A percentile compares a stretch with the other conserved stretches of the same genome.
Evolutionary conservation across 2,797 vertebrate genomes (phyloP).

Genomic region (Pogonophryne albipinna): DNA sequence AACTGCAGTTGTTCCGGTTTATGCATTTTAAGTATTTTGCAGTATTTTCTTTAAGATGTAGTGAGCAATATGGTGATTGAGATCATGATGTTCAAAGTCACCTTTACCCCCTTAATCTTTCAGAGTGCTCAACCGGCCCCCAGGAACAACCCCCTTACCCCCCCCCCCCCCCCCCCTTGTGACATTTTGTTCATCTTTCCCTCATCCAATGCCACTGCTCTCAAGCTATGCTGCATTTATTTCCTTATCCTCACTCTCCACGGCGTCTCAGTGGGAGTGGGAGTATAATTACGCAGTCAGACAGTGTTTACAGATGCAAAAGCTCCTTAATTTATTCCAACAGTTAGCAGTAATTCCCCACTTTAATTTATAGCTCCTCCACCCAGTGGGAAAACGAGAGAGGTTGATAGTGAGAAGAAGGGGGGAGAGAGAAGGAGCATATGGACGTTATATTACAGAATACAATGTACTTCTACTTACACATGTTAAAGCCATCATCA

Average conservation of each 20-base stretch:
- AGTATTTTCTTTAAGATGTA: conserved; percentile 27
- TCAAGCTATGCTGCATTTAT: conserved; percentile 52
- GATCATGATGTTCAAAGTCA: conserved; percentile 65
- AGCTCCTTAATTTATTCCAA: conserved; percentile 89
- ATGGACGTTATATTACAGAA: conserved; percentile 64
- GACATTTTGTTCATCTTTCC: conserved; percentile 57
- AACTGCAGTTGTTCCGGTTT: background rate
- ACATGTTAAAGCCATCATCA: conserved; percentile 31
- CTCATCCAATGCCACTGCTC: conserved; percentile 43
- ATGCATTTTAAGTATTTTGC: conserved; percentile 22
- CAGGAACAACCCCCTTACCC: conserved; percentile 43
- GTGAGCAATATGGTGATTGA: conserved; percentile 44
- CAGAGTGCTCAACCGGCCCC: conserved; percentile 38
- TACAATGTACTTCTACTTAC: conserved; percentile 30
- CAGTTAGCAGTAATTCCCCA: conserved; percentile 89
- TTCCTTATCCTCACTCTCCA: conserved; percentile 71
- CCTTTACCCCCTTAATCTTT: conserved; percentile 50
- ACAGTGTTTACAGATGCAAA: conserved; percentile 89
- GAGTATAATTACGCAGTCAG: conserved; percentile 88
- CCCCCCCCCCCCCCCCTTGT: conserved; percentile 49
- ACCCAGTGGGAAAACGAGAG: conserved; percentile 78
- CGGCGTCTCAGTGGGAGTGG: conserved; percentile 82
- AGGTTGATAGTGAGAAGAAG: conserved; percentile 64
- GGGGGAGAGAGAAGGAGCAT: conserved; percentile 58
- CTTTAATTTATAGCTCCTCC: conserved; percentile 88